A percentile compares a stretch with the other conserved stretches of the same genome.
Evolutionary conservation across 2,797 vertebrate species (phyloP).

Genomic region (Bothrops alternatus): DNA sequence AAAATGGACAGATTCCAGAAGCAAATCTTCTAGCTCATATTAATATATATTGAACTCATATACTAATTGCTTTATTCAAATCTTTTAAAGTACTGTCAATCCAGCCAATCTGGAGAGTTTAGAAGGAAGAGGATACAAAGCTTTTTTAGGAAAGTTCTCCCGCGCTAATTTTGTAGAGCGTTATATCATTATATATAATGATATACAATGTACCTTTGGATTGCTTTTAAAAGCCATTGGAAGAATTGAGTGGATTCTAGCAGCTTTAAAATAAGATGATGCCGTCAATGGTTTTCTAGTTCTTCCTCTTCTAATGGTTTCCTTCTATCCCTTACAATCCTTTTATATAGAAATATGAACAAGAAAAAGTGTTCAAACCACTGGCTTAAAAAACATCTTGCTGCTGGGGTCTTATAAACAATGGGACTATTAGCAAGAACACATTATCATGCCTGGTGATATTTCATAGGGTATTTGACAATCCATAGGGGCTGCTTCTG

Average conservation of each 20-base stretch:
- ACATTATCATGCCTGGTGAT: constrained; percentile 53
- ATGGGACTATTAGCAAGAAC: constrained; percentile 65
- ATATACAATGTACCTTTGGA: neutral
- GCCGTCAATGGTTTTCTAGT: neutral
- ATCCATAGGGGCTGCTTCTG: constrained; percentile 67
- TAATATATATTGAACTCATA: neutral
- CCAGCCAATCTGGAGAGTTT: neutral
- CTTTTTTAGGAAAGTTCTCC: neutral
- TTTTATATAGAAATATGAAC: constrained; percentile 44
- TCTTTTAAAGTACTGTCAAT: neutral
- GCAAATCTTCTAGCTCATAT: neutral
- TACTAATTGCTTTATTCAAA: neutral
- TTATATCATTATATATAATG: neutral
- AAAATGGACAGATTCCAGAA: neutral
- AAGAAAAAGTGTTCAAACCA: constrained; percentile 44
- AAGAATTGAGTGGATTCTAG: neutral
- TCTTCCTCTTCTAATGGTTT: neutral
- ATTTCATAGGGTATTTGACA: constrained; percentile 71
- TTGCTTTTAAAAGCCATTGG: neutral
- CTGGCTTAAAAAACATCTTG: constrained; percentile 51
- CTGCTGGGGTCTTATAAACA: constrained; percentile 53
- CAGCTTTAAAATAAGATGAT: neutral
- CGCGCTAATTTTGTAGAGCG: neutral
- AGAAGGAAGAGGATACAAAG: neutral
- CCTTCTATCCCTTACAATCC: neutral